phyloP scores from a whole-genome alignment of 2,113 vertebrate genomes.

The Kryptolebias marmoratus region DNA sequence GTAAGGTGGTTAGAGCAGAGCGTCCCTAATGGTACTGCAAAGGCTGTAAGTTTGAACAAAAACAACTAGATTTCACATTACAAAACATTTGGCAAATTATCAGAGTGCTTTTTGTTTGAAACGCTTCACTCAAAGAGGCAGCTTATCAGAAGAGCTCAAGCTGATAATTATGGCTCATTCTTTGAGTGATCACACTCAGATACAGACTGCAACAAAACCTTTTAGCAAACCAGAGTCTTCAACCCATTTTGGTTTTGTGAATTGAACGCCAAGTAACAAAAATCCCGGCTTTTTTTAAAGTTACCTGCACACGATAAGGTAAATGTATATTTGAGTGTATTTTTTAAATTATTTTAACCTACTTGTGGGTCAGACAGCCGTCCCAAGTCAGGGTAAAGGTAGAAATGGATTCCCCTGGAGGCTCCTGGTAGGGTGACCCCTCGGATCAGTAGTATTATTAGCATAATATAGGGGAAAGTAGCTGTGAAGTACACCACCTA shows the following conservation, averaged over 20 bases:
- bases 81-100: no score
- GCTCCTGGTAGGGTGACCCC: constrained; percentile 92
- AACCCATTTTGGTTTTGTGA: neutral
- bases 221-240: neutral
- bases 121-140: no score
- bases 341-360: constrained; percentile 11
- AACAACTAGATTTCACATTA: neutral
- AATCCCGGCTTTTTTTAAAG: neutral
- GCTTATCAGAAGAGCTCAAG: no score
- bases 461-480: constrained; percentile 94
- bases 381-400: constrained; percentile 90
- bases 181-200: no score
- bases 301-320: neutral
- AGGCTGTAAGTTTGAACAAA: neutral
- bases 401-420: constrained; percentile 88
- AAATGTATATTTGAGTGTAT: neutral
- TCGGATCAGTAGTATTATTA: constrained; percentile 89
- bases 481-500: constrained; percentile 98
- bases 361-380: constrained; percentile 93
- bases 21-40: neutral
- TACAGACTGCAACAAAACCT: no score
- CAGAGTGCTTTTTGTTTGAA: no score
- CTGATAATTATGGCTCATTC: no score
- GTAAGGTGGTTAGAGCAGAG: neutral
- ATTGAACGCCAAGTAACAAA: neutral